Base-by-base conservation (phyloP, 2,113 vertebrate species). In the Sapajus apella region DNA sequence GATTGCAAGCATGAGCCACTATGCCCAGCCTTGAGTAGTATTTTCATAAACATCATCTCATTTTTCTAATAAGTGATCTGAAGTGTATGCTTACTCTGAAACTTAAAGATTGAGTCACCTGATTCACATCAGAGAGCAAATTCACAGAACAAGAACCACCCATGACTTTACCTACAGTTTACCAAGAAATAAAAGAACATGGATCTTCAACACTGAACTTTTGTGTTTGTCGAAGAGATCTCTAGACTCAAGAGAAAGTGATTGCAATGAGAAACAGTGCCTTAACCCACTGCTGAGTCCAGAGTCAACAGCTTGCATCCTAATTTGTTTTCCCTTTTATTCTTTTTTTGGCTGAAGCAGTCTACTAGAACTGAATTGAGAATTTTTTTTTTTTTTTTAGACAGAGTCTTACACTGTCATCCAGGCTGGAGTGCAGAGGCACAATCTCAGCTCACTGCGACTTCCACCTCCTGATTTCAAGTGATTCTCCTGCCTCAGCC, bases 41-140 rank as follows among this genome's bases (percentile, higher is more conserved):
- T 50, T 93, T 94, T 85, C 79, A 68, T 85, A 81, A 94, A 66
- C 12, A 96, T 68, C 37, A 47, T 30, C 66, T 94, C 20, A 73
- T 52, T 82, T 96, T 50, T 93, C 30, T 87, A 20, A 7, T n/a
- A 87, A 83, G 76, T 68, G 80, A 87, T 37, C 27, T 88, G 8
- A 93, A 93, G 18, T 8, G 23, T 81, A 76, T 85, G 18, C 1
- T 87, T 47, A 2, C 27, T 76, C 84, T 13, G 75, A 70, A 55
- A 70, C 7, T 45, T 5, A 47, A 7, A 82, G 16, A 94, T 0
- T 40, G 9, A 92, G 40, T 87, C 80, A 91, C 11, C 37, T 80
- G 47, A 47, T 72, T 11, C 50, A 40, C 16, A 43, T 66, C 45
- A 94, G 68, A 91, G 4, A 70, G 64, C n/a, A 91, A 96, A 58